Evolutionary conservation across 2,797 vertebrate species (phyloP), one percentile per base, ranked within the genome.

Genomic region (Schizopygopsis malacanthus): DNA sequence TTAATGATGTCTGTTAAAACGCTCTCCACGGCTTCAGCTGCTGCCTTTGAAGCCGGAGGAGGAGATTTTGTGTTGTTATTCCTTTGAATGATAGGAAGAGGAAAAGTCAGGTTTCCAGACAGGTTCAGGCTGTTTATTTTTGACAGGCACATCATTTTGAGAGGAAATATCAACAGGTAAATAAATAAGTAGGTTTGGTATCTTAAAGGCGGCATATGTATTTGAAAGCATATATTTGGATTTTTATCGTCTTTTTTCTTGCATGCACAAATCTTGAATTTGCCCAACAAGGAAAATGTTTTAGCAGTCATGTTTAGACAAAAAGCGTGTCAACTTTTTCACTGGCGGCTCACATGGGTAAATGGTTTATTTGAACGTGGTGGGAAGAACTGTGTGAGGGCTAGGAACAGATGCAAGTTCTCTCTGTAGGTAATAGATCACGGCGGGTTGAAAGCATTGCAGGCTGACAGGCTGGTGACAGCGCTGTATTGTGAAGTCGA

Each of bases 381-480:
- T 81, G 87, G 88, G 84, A 87, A 89, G 82, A 88, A 87, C 88
- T 88, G 90, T 89, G 88, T 90, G 85, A 87, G 81, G 88, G 86
- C 88, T 88, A 84, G 78, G 86, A 91, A 90, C 89, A 90, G 89
- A 91, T 89, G 86, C 85, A 79, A 82, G 65, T 77, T 88, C 90
- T 90, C 83, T 89, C 81, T 89, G 87, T 87, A 90, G 90, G 88
- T 88, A 87, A 88, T 90, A 89, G 86, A 89, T 89, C 88, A 87
- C 89, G 88, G 88, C 83, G 37, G 87, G 91, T 92, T 93, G 89
- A 94, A 94, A 93, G 92, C 92, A 87, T 92, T 89, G 87, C 90
- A 72, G 79, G 90, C 92, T 94, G 94, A 92, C 93, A 91, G 93
- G 85, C 89, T 91, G 91, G 92, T 94, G 94, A 94, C 94, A 93